Evolutionary conservation across 2,888 invertebrate species (phyloP).

Genomic region (Scaptomyza parva): DNA sequence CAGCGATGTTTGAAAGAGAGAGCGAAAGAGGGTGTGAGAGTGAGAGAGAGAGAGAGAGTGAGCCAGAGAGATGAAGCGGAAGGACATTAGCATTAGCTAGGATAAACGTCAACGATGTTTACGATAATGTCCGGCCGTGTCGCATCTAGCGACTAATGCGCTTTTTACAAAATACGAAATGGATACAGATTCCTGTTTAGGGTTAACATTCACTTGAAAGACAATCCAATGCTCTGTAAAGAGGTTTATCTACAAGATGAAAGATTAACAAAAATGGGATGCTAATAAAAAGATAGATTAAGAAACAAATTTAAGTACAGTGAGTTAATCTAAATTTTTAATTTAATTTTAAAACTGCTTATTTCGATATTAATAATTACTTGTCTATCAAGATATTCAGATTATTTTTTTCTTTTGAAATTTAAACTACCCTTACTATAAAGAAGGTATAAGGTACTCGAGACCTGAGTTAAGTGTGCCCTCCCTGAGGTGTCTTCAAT

Average conservation of each 20-base stretch:
- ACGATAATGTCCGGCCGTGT: slow-evolving; percentile 65
- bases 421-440: slow-evolving; percentile 12
- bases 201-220: slow-evolving; percentile 39
- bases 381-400: neutral
- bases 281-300: slow-evolving; percentile 21
- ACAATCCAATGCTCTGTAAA: slow-evolving; percentile 39
- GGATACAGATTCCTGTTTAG: slow-evolving; percentile 11
- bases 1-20: neutral
- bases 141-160: slow-evolving; percentile 63
- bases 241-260: slow-evolving; percentile 46
- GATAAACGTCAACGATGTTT: slow-evolving; percentile 72
- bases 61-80: slow-evolving; percentile 35
- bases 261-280: slow-evolving; percentile 32
- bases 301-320: slow-evolving; percentile 1
- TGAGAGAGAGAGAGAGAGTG: too few species aligned
- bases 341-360: neutral
- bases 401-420: neutral
- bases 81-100: slow-evolving; percentile 70
- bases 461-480: slow-evolving; percentile 29
- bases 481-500: slow-evolving; percentile 69
- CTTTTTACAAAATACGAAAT: slow-evolving; percentile 35
- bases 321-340: neutral
- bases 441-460: neutral
- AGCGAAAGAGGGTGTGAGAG: too few species aligned
- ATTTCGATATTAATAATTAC: too few species aligned